Base-by-base conservation (phyloP, 2,113 vertebrate species). In the Salvelinus sp. region DNA sequence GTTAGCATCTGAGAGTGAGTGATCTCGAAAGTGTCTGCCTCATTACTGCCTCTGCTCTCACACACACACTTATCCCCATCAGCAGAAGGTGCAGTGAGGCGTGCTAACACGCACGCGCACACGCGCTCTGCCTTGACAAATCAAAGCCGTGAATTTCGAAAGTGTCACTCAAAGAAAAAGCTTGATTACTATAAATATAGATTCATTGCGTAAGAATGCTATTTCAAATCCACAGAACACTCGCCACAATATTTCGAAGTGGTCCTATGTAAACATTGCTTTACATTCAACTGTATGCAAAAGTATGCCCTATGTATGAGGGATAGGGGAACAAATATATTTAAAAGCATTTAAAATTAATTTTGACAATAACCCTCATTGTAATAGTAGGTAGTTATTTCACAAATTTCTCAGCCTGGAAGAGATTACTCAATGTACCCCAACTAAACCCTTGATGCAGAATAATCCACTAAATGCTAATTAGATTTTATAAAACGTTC, bases 21-120 rank as follows among this genome's bases (percentile, higher is more conserved):
- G 86, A 69, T 83, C 75, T 9, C 79, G 80, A 28, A 67, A 62
- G 81, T 76, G 27, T 76, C 83, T 79, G 76, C 68, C 71, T 83
- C 75, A 74, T 70, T 85, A 81, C 86, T 90, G 91, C 62, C 65
- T 77, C 72, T 77, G 83, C 73, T 81, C 27, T 82, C 81, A 70
- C 82, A 75, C 81, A 75, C 89, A 88, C 88, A 89, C 90, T 91
- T 89, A 90, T 91, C 79, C 72, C 22, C 74, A 76, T 82, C 85
- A 68, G 70, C 14, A 2, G 48, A 60, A 71, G 78, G 86, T 82
- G 72, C 87, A 83, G 79, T 87, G 87, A 27, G 86, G 90, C 88
- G 85, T 89, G 81, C 87, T 81, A 23, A 18, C 74, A 9, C 57
- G 16, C 33, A 47, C 30, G 22, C 30, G 14, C 33, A 47, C 30